These are phyloP conservation scores for Nothobranchius furzeri DNA, from an alignment of 2,113 vertebrate species.

Conservation along the genomic window DNA sequence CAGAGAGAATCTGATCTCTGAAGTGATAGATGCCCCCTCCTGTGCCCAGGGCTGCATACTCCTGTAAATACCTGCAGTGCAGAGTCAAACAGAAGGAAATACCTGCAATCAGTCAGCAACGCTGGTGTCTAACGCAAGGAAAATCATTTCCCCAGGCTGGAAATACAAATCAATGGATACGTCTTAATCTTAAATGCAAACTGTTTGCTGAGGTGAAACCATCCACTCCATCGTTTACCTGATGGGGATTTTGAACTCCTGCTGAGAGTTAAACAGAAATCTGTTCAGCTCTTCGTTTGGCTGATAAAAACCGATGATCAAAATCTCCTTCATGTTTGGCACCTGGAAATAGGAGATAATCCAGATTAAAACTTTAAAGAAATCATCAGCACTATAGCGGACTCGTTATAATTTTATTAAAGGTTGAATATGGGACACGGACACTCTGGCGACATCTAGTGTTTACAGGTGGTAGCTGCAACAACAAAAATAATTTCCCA, in stretches of 20 bases:
- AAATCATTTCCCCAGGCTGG: not conserved
- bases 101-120: constrained; percentile 6
- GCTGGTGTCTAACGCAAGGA: not conserved
- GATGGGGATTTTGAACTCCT: constrained; percentile 92
- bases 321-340: constrained; percentile 93
- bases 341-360: constrained; percentile 69
- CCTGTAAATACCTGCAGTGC: constrained; percentile 89
- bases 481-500: no score
- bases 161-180: not conserved
- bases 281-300: constrained; percentile 91
- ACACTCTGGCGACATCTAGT: no score
- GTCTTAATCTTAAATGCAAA: not conserved
- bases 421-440: no score
- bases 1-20: constrained; percentile 96
- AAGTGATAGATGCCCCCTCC: constrained; percentile 98
- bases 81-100: constrained; percentile 15
- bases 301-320: constrained; percentile 97
- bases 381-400: no score
- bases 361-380: not conserved
- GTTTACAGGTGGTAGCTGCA: no score
- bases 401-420: not conserved
- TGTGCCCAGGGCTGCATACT: constrained; percentile 92
- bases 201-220: no score
- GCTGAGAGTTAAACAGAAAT: constrained; percentile 87
- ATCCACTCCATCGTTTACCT: constrained; percentile 68